A percentile compares a stretch with the other conserved stretches of the same genome.
These are phyloP conservation scores for Tipula unca DNA, from an alignment of 2,888 invertebrate species.

Conservation along the genomic window DNA sequence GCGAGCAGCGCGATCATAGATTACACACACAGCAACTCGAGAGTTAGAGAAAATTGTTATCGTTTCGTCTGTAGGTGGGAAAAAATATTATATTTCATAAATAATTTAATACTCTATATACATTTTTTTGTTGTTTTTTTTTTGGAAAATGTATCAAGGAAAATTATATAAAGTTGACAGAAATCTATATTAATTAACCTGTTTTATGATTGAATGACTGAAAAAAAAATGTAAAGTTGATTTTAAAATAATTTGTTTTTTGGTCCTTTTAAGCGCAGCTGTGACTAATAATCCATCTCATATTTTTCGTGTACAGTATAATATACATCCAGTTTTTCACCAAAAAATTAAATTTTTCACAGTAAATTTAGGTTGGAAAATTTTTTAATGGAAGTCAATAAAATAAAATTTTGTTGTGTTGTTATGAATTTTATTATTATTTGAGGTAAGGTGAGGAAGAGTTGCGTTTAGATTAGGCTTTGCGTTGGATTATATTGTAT, in stretches of 20 bases:
- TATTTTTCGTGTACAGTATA: not conserved
- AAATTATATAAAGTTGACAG: not conserved
- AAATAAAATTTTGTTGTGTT: not conserved
- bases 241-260: conserved; percentile 4
- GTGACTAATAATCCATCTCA: conserved; percentile 2
- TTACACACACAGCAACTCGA: not conserved
- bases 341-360: not conserved
- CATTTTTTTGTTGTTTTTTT: not conserved
- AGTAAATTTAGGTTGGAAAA: not conserved
- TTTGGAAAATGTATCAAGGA: not conserved
- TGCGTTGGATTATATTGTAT: too few species aligned
- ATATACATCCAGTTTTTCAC: not conserved
- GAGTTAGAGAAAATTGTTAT: not conserved
- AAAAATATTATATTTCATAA: not conserved
- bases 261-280: conserved; percentile 14
- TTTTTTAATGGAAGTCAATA: not conserved
- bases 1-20: not conserved
- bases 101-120: not conserved
- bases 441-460: not conserved
- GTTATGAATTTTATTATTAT: not conserved
- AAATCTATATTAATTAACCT: conserved; percentile 14
- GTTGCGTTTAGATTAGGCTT: not conserved
- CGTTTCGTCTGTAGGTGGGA: not conserved
- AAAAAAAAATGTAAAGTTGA: not conserved
- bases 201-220: conserved; percentile 14